Base-by-base conservation (phyloP, 2,797 vertebrate genomes). In the Salmo trutta region DNA sequence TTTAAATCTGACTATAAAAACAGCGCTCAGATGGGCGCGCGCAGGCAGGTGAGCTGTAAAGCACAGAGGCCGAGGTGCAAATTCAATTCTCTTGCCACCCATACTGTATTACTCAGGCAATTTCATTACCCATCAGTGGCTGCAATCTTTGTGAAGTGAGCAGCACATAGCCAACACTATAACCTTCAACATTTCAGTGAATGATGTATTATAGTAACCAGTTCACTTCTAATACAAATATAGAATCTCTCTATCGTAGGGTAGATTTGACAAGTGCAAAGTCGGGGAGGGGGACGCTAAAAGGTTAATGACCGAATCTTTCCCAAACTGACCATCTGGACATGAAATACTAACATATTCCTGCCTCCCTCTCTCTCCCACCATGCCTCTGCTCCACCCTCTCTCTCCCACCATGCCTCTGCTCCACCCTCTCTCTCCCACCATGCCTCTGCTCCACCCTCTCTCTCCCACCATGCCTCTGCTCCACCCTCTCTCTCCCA, bases 291-390 rank as follows among this genome's bases (percentile, higher is more conserved):
- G 17, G 31, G 1, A 56, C 65, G 76, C 52, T 72, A 41, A 77
- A 71, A 77, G 76, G 76, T 77, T 77, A 77, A 77, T 71, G 64
- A 76, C 66, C 29, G 66, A 76, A 76, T 72, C 56, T 62, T 71
- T 69, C 76, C 76, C 69, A 65, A 77, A 72, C 53, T 71, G 69
- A 62, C 76, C 76, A 77, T 77, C 76, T 77, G 76, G 41, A 47
- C 41, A 47, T 41, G 41, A 74, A 62, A 74, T 64, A 16, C 16
- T 17, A 68, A 33, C 66, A 36, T 19, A 4, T 68, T 33, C 29
- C 65, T 10, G 24, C 36, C 24, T 15, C 5, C 51, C 36, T 47
- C 36, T 27, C 24, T 24, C 24, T 24, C 24, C 24, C 24, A 24
- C 24, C 24, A 24, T 24, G 24, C 24, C 24, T 24, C 24, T 24